Evolutionary conservation across 1,140 invertebrate species (phyloP).

Genomic region (Ganaspis sp.): DNA sequence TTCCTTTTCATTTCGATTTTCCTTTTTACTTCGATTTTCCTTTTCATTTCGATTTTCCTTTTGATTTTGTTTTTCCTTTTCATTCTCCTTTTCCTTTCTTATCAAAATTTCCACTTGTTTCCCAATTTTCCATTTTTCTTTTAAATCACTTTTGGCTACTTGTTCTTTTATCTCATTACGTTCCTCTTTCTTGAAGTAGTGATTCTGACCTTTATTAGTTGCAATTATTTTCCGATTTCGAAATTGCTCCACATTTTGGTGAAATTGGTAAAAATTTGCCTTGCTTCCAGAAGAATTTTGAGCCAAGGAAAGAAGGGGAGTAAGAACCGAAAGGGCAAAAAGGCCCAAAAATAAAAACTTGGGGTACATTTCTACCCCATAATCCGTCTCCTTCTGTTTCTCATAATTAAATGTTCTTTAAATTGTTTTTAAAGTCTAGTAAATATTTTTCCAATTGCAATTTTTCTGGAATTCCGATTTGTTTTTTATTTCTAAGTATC

Average conservation of each 20-base stretch:
- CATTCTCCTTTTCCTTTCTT: too few relatives aligned
- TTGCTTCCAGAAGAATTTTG: not conserved
- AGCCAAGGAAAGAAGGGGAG: conserved; percentile 50
- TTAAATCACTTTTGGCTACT: not conserved
- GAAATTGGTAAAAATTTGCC: conserved; percentile 6
- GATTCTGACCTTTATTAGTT: not conserved
- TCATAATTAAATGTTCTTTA: conserved; percentile 19
- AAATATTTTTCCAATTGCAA: not conserved
- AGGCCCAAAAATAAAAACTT: conserved; percentile 59
- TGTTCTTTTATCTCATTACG: conserved; percentile 1
- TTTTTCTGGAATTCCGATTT: not conserved
- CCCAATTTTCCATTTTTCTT: conserved; percentile 23
- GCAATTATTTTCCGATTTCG: conserved; percentile 1
- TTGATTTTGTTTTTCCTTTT: too few relatives aligned
- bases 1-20: too few relatives aligned
- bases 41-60: too few relatives aligned
- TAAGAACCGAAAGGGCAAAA: conserved; percentile 51
- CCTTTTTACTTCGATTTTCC: too few relatives aligned
- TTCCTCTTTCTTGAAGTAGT: not conserved
- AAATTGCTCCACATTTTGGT: not conserved
- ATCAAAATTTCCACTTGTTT: not conserved
- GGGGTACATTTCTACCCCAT: conserved; percentile 71
- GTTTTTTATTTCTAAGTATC: too few relatives aligned
- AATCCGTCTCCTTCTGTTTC: conserved; percentile 50
- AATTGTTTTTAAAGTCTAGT: not conserved